Evolutionary conservation across 2,888 invertebrate genomes (phyloP), one percentile per base, ranked within the genome.

Genomic region (Pseudococcus longispinus): DNA sequence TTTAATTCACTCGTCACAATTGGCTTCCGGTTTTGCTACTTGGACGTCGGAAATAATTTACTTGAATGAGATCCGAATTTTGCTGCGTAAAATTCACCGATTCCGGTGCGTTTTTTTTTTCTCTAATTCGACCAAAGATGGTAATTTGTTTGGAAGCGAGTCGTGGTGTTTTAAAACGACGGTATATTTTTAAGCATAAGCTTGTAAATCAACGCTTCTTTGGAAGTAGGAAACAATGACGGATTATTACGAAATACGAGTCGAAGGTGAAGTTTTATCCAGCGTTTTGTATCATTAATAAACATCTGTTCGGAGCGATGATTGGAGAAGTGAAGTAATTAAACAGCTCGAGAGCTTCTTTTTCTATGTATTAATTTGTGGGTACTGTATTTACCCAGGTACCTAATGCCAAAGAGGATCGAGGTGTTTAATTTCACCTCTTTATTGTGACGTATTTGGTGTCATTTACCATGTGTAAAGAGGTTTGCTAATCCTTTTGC

Each of bases 141-240:
- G 4, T 46, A 46, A 13, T 15, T 46, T 15, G 8, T 37, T 46
- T 11, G 15, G 15, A 46, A 46, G 44, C 11, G 15, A 37, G 8
- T 37, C 4, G 5, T 46, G 13, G 44, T 46, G 9, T 46, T 46
- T 46, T 13, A 13, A 46, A 46, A 46, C n/a, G 51, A n/a, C n/a
- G n/a, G 51, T 4, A 4, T 6, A 51, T 51, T 51, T 51, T 9
- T 60, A 29, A 20, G 70, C 29, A 70, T 13, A 29, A 42, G 42
- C 18, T n/a, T 9, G 20, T 80, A 42, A 80, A 42, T 80, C 77
- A 42, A 9, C 77, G n/a, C 37, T n/a, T 42, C 4, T 20, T 77
- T 29, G 20, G 42, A 80, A 80, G 20, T 42, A 80, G 77, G 77
- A 80, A 80, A 80, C 42, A 80, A 80, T 80, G 29, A 9, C 37